These are phyloP conservation scores for Nasonovia ribisnigri DNA, from an alignment of 2,888 invertebrate genomes.

Conservation along the genomic window DNA sequence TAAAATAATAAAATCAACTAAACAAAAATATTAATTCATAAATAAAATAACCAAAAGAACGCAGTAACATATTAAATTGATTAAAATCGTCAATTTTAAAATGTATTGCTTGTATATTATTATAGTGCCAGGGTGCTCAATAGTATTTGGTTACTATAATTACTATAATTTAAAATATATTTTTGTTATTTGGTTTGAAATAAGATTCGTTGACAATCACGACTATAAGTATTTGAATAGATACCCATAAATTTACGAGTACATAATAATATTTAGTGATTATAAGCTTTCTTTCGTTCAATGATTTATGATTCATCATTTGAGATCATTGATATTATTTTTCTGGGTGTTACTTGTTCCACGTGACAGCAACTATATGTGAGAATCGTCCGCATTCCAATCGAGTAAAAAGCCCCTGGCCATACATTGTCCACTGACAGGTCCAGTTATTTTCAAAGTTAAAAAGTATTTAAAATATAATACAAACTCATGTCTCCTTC, in stretches of 20 bases:
- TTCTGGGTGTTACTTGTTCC: not conserved
- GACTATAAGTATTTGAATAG: not conserved
- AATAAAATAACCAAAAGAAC: not conserved
- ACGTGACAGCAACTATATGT: not conserved
- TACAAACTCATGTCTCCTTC: not conserved
- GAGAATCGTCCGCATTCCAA: constrained; percentile 37
- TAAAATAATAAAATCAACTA: not conserved
- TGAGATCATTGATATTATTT: constrained; percentile 21
- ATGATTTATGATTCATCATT: not conserved
- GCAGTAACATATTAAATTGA: not conserved
- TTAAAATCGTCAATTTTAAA: not conserved
- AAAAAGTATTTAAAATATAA: not conserved
- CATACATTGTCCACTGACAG: constrained; percentile 32
- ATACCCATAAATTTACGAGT: not conserved
- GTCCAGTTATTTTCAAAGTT: constrained; percentile 27
- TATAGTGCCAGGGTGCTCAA: not conserved
- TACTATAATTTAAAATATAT: not conserved
- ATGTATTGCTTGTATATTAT: not conserved
- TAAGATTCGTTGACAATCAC: not conserved
- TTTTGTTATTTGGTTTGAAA: not conserved
- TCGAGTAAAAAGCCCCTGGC: not conserved
- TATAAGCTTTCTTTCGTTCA: not conserved
- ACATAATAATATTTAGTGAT: not conserved
- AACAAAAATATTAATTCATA: not conserved
- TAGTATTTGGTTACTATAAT: not conserved